Evolutionary conservation across 2,888 invertebrate species (phyloP).

Genomic region (Cephonodes hylas): DNA sequence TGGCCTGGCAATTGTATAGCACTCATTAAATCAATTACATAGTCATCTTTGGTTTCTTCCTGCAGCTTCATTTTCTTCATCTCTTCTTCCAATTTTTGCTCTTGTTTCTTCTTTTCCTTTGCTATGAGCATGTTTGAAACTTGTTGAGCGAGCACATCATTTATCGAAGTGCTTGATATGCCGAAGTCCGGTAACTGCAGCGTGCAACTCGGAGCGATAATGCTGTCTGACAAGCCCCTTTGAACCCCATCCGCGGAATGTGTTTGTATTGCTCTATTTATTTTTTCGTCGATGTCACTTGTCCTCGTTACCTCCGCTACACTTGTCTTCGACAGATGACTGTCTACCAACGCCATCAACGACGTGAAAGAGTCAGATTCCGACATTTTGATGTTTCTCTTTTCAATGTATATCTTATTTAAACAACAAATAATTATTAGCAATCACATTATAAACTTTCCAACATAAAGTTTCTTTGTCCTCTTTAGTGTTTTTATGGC

Average conservation of each 20-base stretch:
- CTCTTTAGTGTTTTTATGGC: no score
- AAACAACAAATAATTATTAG: neutral
- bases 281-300: conserved; percentile 23
- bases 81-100: conserved; percentile 46
- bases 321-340: conserved; percentile 63
- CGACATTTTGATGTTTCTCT: conserved; percentile 40
- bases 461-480: neutral
- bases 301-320: conserved; percentile 38
- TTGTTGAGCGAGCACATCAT: conserved; percentile 53
- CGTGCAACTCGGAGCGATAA: conserved; percentile 40
- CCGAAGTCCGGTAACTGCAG: conserved; percentile 50
- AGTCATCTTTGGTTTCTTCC: conserved; percentile 39
- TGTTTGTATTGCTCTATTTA: conserved; percentile 26
- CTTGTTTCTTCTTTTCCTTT: conserved; percentile 52
- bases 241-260: conserved; percentile 21
- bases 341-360: conserved; percentile 61
- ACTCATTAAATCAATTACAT: conserved; percentile 59
- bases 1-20: conserved; percentile 46
- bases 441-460: neutral
- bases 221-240: conserved; percentile 42
- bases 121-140: conserved; percentile 67
- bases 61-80: conserved; percentile 39
- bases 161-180: conserved; percentile 46
- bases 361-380: conserved; percentile 63
- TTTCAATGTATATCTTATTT: neutral